A percentile compares a stretch with the other conserved stretches of the same genome.
Conservation (phyloP, 1,140 invertebrate genomes). For the Bombus superbus region DNA sequence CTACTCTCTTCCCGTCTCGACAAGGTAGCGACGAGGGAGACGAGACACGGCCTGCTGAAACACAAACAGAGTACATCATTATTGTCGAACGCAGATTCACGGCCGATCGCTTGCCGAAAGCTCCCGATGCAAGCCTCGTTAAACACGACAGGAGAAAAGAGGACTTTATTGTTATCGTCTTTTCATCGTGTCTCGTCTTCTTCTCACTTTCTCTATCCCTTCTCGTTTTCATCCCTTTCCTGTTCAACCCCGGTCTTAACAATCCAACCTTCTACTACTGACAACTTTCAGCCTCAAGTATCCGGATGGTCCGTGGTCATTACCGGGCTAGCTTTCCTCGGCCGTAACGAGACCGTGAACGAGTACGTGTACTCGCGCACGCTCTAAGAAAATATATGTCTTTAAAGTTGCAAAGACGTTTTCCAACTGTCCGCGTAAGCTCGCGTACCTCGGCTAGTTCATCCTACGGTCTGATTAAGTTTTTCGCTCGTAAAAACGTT, state of each 20-base stretch:
- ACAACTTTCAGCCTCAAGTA: constrained; percentile 44
- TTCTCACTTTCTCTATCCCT: constrained; percentile 4
- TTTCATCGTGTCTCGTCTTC: neutral
- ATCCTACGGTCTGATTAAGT: constrained; percentile 19
- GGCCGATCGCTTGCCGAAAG: constrained; percentile 70
- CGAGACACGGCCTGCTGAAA: constrained; percentile 21
- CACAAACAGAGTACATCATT: constrained; percentile 70
- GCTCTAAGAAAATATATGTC: neutral
- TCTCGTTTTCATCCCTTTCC: constrained; percentile 1
- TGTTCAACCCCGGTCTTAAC: constrained; percentile 31
- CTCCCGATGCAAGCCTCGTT: constrained; percentile 65
- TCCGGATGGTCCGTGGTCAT: constrained; percentile 54
- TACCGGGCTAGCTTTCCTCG: constrained; percentile 36
- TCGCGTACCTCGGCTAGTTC: neutral
- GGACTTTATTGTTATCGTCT: constrained; percentile 67
- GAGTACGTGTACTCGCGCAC: neutral
- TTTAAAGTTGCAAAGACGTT: neutral
- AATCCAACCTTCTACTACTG: constrained; percentile 22
- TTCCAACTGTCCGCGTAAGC: neutral
- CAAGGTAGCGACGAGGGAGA: neutral
- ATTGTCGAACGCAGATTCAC: constrained; percentile 71
- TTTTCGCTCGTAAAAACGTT: neutral
- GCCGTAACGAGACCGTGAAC: constrained; percentile 51
- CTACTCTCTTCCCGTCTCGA: neutral
- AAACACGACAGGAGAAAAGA: constrained; percentile 68